phyloP scores from a whole-genome alignment of 2,888 invertebrate species.

The Hirtodrosophila confusa region DNA sequence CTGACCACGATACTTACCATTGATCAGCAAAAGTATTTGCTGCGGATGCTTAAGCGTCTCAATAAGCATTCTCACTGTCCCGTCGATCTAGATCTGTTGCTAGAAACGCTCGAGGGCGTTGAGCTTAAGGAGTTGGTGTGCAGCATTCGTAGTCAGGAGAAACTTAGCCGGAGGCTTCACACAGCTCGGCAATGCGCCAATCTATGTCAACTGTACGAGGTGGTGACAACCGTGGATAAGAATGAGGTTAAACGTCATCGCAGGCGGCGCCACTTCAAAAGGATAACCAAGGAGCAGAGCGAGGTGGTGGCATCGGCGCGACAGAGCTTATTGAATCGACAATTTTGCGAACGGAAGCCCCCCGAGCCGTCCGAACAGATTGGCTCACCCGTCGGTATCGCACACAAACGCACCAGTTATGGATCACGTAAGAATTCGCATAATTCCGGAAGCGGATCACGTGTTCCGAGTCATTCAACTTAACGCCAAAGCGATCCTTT shows the following conservation, averaged over 20 bases:
- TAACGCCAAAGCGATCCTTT: too few relatives aligned
- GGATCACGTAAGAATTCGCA: too few relatives aligned
- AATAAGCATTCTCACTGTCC: constrained; percentile 39
- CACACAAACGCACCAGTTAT: not conserved
- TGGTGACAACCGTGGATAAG: constrained; percentile 43
- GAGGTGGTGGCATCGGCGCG: constrained; percentile 9
- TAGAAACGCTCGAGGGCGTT: constrained; percentile 26
- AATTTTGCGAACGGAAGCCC: constrained; percentile 25
- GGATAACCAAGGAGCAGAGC: not conserved
- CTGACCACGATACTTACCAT: constrained; percentile 28
- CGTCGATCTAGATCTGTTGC: constrained; percentile 37
- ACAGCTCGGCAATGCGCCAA: constrained; percentile 29
- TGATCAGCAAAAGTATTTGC: constrained; percentile 41
- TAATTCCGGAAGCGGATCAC: too few relatives aligned
- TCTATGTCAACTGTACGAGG: constrained; percentile 41
- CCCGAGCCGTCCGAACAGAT: rapidly evolving
- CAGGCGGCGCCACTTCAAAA: not conserved
- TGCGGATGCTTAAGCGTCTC: constrained; percentile 38
- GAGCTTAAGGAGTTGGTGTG: constrained; percentile 50
- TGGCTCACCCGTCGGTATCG: not conserved
- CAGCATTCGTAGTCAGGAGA: constrained; percentile 37
- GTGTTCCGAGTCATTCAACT: too few relatives aligned
- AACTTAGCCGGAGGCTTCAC: constrained; percentile 11
- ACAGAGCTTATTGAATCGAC: constrained; percentile 20
- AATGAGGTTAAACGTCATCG: constrained; percentile 16